These are phyloP conservation scores for Quiscalus mexicanus DNA, from an alignment of 2,113 vertebrate species.

Conservation along the genomic window DNA sequence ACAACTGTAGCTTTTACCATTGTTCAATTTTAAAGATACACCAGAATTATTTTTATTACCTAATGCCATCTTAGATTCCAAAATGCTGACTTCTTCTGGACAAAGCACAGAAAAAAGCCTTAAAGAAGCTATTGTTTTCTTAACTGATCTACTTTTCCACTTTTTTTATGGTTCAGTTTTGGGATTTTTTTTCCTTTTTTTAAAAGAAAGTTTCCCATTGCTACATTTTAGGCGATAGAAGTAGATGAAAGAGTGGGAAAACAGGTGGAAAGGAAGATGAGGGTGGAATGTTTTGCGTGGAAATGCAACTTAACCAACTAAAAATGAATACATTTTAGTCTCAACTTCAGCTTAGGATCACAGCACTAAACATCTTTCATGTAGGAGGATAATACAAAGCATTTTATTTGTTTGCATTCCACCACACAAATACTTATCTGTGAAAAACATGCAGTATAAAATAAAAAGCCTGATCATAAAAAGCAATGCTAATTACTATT, in stretches of 20 bases:
- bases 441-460: background rate
- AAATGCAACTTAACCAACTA: background rate
- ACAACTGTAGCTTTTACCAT: background rate
- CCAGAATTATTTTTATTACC: background rate
- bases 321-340: background rate
- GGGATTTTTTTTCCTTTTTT: background rate
- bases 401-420: background rate
- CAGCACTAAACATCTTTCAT: background rate
- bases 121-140: background rate
- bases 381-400: background rate
- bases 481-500: background rate
- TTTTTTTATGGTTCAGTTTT: background rate
- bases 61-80: background rate
- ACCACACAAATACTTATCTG: background rate
- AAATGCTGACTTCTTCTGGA: background rate
- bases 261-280: background rate
- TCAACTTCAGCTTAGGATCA: background rate
- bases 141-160: background rate
- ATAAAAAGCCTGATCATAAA: background rate
- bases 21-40: background rate
- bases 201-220: background rate
- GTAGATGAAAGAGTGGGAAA: background rate
- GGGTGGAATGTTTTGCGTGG: background rate
- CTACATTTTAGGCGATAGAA: background rate
- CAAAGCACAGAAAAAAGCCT: background rate